Percentiles rank a stretch among this genome's conserved stretches.
phyloP scores from a whole-genome alignment of 1,140 invertebrate species.

The Atta cephalotes region DNA sequence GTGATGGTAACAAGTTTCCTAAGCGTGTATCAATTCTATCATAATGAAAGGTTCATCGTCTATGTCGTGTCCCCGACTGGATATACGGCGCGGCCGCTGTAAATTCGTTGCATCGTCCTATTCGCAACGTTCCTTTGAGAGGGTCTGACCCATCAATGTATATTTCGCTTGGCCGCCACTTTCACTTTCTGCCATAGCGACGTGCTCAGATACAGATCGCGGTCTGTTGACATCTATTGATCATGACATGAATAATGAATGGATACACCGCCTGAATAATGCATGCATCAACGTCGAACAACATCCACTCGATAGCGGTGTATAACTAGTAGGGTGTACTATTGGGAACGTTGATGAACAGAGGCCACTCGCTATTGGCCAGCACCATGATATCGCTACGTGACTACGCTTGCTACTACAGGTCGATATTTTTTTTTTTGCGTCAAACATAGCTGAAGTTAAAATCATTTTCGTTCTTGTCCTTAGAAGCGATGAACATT shows the following conservation, averaged over 20 bases:
- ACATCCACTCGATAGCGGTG: slow-evolving; percentile 73
- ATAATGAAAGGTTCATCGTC: not conserved
- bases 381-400: slow-evolving; percentile 41
- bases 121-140: slow-evolving; percentile 46
- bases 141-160: slow-evolving; percentile 6
- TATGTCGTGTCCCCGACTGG: slow-evolving; percentile 4
- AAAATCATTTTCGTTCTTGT: slow-evolving; percentile 19
- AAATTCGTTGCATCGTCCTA: slow-evolving; percentile 26
- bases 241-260: slow-evolving; percentile 82
- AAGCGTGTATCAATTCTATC: slow-evolving; percentile 10
- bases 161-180: slow-evolving; percentile 63
- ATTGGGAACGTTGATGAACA: slow-evolving; percentile 69
- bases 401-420: not conserved
- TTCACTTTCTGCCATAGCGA: slow-evolving; percentile 72
- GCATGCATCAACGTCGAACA: slow-evolving; percentile 79
- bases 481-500: not conserved
- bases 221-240: slow-evolving; percentile 80
- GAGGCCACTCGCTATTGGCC: slow-evolving; percentile 38
- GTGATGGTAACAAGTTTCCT: slow-evolving; percentile 5
- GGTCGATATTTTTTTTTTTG: slow-evolving; percentile 32
- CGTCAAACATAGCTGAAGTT: not conserved
- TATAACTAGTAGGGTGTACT: slow-evolving; percentile 66
- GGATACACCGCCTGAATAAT: slow-evolving; percentile 80
- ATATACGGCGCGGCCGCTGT: not conserved
- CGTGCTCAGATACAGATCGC: slow-evolving; percentile 77